Conservation (phyloP, 2,888 invertebrate species). For the Agrochola litura region DNA sequence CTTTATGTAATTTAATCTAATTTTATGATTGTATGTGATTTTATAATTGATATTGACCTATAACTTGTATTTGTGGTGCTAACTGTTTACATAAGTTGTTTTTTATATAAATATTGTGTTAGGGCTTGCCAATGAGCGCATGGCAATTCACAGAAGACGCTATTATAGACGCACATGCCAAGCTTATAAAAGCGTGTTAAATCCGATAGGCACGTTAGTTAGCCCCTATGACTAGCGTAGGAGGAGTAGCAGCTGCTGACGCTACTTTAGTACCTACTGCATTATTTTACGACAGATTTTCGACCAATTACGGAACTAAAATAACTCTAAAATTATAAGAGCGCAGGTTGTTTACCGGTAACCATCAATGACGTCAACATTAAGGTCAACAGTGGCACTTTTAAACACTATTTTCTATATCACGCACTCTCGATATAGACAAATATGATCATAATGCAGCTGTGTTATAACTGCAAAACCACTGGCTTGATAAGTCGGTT, state of each 20-base stretch:
- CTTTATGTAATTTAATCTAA: no score
- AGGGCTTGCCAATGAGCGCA: conserved; percentile 6
- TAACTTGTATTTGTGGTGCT: no score
- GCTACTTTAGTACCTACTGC: neutral
- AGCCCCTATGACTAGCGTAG: conserved; percentile 17
- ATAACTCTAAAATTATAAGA: conserved; percentile 3
- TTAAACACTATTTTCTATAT: conserved; percentile 51
- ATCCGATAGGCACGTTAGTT: conserved; percentile 36
- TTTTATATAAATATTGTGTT: neutral
- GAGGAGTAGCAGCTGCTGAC: conserved; percentile 17
- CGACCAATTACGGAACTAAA: conserved; percentile 1
- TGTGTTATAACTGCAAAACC: conserved; percentile 68
- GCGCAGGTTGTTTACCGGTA: conserved; percentile 18
- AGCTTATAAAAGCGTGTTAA: conserved; percentile 51
- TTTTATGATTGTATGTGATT: no score
- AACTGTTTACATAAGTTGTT: no score
- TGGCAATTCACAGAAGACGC: conserved; percentile 4
- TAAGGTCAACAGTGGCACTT: conserved; percentile 49
- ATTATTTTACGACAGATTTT: conserved; percentile 5
- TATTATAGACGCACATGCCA: conserved; percentile 17
- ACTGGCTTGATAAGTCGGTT: conserved; percentile 73
- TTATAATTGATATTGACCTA: no score
- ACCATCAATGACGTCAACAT: conserved; percentile 37
- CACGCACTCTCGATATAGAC: conserved; percentile 59
- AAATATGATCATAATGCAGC: conserved; percentile 66